Base-by-base conservation (phyloP, 1,140 invertebrate genomes). In the Caenorhabditis inopinata region DNA sequence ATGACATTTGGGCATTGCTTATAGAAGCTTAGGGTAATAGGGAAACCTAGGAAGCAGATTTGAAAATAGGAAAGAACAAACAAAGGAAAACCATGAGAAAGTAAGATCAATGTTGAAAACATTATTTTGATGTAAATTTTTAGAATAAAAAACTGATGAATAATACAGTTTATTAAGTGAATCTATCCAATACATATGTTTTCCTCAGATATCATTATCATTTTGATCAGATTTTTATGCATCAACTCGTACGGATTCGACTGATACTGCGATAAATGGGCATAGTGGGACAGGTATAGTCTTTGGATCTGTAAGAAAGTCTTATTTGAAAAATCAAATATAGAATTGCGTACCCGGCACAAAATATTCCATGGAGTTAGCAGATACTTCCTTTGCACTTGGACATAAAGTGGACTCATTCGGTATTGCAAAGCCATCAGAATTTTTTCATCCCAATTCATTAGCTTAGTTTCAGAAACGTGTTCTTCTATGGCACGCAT, bases 381-480 rank as follows among this genome's bases (percentile, higher is more conserved):
- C 1, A 68, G 58, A 29, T 68, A 38, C 58, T 68, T 68, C 32
- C 58, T 16, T 9, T 68, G 32, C 4, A 68, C 58, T 68, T 68
- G 58, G 7, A 68, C 32, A 68, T 68, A 68, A 7, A 68, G 32
- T 11, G n/a, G 32, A 18, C 58, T 68, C 58, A 68, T 68, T 38
- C 58, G 29, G 12, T 68, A 68, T 42, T 68, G 58, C n/a, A 68
- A 9, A 18, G 58, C 58, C 18, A 68, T n/a, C n/a, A 68, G 32
- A 68, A 68, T 68, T 18, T 68, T 68, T 27, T 68, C 58, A 21
- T 68, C 58, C 58, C 58, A 68, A 16, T 29, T 68, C 32, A 68
- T 68, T 6, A 68, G 32, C 25, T 68, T 68, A 12, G 58, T 68
- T 21, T 68, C 58, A 9, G 32, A 38, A 3, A 68, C 6, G n/a